Conservation (phyloP, 1,140 invertebrate species). For the Anoplolepis gracilipes region DNA sequence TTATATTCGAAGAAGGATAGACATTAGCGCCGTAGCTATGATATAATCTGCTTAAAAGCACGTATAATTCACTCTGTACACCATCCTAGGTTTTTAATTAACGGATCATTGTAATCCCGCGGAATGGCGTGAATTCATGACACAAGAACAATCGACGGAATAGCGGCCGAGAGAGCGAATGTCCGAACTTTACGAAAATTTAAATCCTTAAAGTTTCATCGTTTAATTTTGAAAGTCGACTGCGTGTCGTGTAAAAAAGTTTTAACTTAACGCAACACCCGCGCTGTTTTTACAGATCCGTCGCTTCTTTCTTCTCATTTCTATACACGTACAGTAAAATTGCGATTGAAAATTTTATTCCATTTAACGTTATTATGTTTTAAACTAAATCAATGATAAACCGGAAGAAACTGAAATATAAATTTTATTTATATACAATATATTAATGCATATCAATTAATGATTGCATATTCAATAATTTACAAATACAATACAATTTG, state of each 20-base stretch:
- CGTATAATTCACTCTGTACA: conserved; percentile 6
- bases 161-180: background rate
- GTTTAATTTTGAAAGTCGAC: conserved; percentile 40
- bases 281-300: background rate
- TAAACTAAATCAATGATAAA: background rate
- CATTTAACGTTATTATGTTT: background rate
- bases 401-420: background rate
- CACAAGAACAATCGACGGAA: conserved; percentile 3
- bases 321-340: background rate
- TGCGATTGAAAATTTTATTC: conserved; percentile 8
- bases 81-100: conserved; percentile 24
- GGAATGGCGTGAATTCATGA: conserved; percentile 12
- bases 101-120: background rate
- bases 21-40: background rate
- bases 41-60: conserved; percentile 27
- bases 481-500: background rate
- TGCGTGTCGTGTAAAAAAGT: conserved; percentile 24
- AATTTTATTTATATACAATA: background rate
- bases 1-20: background rate
- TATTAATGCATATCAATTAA: too few relatives aligned
- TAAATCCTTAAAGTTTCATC: conserved; percentile 46
- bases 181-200: conserved; percentile 30
- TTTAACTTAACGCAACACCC: background rate
- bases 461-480: background rate
- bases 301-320: background rate